Evolutionary conservation across 2,113 vertebrate genomes (phyloP).

Genomic region (Chaetura pelagica): DNA sequence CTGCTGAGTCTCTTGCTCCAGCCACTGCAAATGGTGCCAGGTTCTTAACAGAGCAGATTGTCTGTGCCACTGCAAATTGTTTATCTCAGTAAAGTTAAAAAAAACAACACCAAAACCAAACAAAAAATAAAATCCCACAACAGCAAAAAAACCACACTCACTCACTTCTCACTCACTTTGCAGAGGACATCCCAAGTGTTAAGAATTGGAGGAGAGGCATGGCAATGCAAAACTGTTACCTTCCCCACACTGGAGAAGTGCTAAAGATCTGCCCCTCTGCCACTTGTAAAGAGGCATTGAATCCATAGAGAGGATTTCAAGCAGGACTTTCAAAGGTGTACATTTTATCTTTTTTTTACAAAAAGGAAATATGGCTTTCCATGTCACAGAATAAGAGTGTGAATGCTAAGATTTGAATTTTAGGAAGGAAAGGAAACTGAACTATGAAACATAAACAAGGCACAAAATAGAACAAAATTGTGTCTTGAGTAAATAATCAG

Average conservation of each 20-base stretch:
- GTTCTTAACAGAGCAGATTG: constrained; percentile 61
- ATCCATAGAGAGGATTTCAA: background rate
- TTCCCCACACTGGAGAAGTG: background rate
- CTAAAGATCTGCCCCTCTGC: background rate
- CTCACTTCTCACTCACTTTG: background rate
- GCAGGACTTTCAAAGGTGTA: background rate
- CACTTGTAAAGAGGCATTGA: background rate
- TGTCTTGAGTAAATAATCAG: constrained; percentile 26
- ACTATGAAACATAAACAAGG: constrained; percentile 1
- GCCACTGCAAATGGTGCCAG: constrained; percentile 60
- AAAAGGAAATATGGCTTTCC: background rate
- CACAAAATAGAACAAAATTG: constrained; percentile 17
- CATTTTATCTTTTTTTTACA: background rate
- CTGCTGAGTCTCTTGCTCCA: constrained; percentile 34
- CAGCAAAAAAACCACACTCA: too few species aligned
- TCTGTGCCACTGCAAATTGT: constrained; percentile 31
- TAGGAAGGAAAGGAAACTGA: constrained; percentile 9
- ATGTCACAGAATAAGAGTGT: background rate
- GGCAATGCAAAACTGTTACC: background rate
- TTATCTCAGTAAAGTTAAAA: background rate
- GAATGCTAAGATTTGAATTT: background rate
- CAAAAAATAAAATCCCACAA: too few species aligned
- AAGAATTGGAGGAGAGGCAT: background rate
- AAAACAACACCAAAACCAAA: background rate
- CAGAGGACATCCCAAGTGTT: background rate